Base-by-base conservation (phyloP, 2,797 vertebrate genomes). In the Ctenosaura bakeri region DNA sequence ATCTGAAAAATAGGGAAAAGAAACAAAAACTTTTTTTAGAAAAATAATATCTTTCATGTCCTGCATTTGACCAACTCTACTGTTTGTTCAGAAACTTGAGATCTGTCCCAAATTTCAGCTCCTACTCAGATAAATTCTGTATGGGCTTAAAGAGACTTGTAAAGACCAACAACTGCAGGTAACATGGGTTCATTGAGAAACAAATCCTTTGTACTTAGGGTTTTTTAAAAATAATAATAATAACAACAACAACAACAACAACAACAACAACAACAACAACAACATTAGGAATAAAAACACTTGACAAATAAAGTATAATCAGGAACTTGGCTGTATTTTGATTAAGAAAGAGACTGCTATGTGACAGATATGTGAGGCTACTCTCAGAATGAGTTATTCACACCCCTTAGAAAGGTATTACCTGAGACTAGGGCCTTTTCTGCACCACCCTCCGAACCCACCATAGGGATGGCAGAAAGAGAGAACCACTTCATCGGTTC, bases 1-100 rank as follows among this genome's bases (percentile, higher is more conserved):
- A 99, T 98, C 99, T 99, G 97, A 38, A 96, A 95, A 91, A 93
- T 83, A 96, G 92, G 42, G 50, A 90, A 89, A 90, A 89, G 50
- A 85, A 71, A 6, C 4, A 26, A n/a, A 18, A 73, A 54, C 16
- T 38, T 84, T 62, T 32, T 69, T 14, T 54, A 42, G 29, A 84
- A 79, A 54, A 35, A 46, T 16, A 32, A 5, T 1, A 0, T 4
- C 64, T 2, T 84, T 91, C 74, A 62, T 89, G 81, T 20, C 26
- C 35, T 85, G 76, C 22, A 32, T 88, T 24, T 83, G 6, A 77
- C 46, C 46, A 20, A 86, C 86, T 38, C 54, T 62, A 59, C 7
- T 5, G 12, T 10, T 20, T 84, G 16, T 42, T 77, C 80, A 42
- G 26, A 80, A 54, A 13, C 82, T 22, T 20, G 56, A 82, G 74